A percentile compares a stretch with the other conserved stretches of the same genome.
phyloP scores from a whole-genome alignment of 2,797 vertebrate genomes.

The Poeciliopsis paucimaculata region DNA sequence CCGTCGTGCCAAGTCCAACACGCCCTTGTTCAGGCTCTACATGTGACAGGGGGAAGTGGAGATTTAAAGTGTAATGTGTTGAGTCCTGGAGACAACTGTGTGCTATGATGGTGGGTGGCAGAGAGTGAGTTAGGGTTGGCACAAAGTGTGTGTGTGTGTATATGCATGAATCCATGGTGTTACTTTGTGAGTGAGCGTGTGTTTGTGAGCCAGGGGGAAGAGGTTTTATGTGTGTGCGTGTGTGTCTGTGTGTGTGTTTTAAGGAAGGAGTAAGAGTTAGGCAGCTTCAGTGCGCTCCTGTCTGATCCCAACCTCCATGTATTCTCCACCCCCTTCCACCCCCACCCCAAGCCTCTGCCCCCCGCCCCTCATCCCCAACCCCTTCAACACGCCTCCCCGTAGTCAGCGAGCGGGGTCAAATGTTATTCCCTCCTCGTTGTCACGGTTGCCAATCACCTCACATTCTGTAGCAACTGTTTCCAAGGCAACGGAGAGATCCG shows the following conservation, averaged over 20 bases:
- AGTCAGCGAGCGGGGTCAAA: constrained; percentile 82
- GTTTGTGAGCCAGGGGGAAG: constrained; percentile 33
- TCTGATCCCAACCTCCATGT: constrained; percentile 61
- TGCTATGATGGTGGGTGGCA: constrained; percentile 54
- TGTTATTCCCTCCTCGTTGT: constrained; percentile 85
- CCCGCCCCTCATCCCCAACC: neutral
- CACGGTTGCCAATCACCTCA: constrained; percentile 85
- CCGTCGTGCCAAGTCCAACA: constrained; percentile 34
- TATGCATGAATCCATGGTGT: neutral
- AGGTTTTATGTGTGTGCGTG: constrained; percentile 23
- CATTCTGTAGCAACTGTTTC: constrained; percentile 87
- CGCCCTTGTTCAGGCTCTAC: constrained; percentile 22
- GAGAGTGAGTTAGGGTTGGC: constrained; percentile 60
- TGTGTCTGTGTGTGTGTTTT: constrained; percentile 10
- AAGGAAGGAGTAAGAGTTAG: constrained; percentile 55
- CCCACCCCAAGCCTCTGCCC: constrained; percentile 4
- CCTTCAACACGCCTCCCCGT: constrained; percentile 36
- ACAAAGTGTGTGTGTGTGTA: constrained; percentile 44
- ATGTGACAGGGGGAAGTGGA: constrained; percentile 38
- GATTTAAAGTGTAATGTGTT: constrained; percentile 42
- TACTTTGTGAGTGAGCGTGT: constrained; percentile 39
- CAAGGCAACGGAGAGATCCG: constrained; percentile 83
- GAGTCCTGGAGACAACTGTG: constrained; percentile 41
- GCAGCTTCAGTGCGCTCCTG: constrained; percentile 56
- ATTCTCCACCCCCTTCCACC: constrained; percentile 27